Base-by-base conservation (phyloP, 1,140 invertebrate species). In the Procambarus clarkii region DNA sequence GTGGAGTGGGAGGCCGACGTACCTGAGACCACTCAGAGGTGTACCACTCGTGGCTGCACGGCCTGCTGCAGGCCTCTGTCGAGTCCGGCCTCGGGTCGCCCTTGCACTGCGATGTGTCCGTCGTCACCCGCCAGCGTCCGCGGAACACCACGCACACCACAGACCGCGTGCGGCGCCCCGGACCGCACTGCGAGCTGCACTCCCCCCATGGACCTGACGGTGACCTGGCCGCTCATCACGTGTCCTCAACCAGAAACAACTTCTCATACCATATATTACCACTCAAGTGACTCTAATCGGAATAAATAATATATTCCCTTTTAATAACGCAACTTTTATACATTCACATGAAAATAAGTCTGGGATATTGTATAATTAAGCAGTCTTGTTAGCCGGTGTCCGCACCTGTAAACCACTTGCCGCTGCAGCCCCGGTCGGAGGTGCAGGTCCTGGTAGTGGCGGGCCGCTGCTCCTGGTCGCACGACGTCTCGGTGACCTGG, bases 361-460 rank as follows among this genome's bases (percentile, higher is more conserved):
- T 34, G 34, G 34, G 34, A 34, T 34, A 34, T 34, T 34, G 34
- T 34, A 34, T 34, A 34, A 34, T 34, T 34, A 34, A 34, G 34
- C 34, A 34, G 34, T 34, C 34, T 34, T 34, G 34, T 34, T 34
- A 1, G 34, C 34, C 34, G 64, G 64, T 18, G 64, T 2, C 21
- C 2, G 96, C 95, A 34, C 97, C 96, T 44, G 95, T 94, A 92
- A 96, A 96, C 97, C 97, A 97, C 92, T 96, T 95, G 0, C 96
- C 96, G 44, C 95, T 95, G 93, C 96, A 97, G 8, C 95, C 94
- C 85, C 95, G 95, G 60, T 95, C 95, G 76, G 95, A 96, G 81
- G 95, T 95, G 92, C 97, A 97, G 3, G 95, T 95, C 93, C 96
- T 94, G 1, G 95, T 95, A 5, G 94, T 95, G 85, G 95, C 95